phyloP scores from a whole-genome alignment of 2,888 invertebrate species.

The Pammene aurita region DNA sequence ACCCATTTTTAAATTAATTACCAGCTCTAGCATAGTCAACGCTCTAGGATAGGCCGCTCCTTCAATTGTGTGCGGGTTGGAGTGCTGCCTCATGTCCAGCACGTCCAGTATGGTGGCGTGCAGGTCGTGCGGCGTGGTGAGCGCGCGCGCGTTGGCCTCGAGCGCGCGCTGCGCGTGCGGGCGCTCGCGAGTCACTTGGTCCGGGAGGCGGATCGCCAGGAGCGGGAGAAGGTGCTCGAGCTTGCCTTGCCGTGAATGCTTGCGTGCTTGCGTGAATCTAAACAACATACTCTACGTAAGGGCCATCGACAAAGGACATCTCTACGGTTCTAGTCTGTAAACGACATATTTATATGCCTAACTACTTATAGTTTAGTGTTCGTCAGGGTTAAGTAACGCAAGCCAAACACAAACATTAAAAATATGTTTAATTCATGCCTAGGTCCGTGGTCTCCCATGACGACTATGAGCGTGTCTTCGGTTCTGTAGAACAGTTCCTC shows the following conservation, averaged over 20 bases:
- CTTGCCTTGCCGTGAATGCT: constrained; percentile 92
- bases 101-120: constrained; percentile 90
- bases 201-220: constrained; percentile 91
- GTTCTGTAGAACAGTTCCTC: constrained; percentile 85
- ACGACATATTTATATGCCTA: too few relatives aligned
- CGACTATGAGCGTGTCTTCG: constrained; percentile 91
- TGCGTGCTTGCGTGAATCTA: constrained; percentile 85
- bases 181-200: constrained; percentile 85
- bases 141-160: constrained; percentile 84
- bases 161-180: constrained; percentile 85
- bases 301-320: too few relatives aligned
- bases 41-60: constrained; percentile 83
- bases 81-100: constrained; percentile 74
- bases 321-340: too few relatives aligned
- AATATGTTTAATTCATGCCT: constrained; percentile 73
- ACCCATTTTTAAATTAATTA: constrained; percentile 58
- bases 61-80: constrained; percentile 61
- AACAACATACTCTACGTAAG: too few relatives aligned
- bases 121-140: constrained; percentile 95
- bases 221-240: constrained; percentile 95
- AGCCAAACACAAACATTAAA: too few relatives aligned
- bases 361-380: too few relatives aligned
- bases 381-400: too few relatives aligned
- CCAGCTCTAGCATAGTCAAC: constrained; percentile 85
- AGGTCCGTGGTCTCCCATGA: constrained; percentile 97